phyloP scores from a whole-genome alignment of 2,888 invertebrate species.

The Ochropleura leucogaster region DNA sequence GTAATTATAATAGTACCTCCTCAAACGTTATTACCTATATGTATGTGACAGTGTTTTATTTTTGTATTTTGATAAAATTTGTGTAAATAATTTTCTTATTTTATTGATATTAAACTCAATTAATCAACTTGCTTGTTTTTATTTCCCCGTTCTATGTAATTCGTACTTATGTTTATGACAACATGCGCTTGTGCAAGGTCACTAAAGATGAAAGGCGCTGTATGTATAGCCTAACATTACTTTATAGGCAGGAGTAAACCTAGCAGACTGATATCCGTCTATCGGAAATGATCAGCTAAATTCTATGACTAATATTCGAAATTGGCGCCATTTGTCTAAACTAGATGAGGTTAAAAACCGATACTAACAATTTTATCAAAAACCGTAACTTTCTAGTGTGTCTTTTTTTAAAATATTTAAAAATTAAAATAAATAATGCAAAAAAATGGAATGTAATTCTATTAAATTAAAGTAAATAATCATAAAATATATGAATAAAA shows the following conservation, averaged over 20 bases:
- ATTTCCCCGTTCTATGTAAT: slow-evolving; percentile 16
- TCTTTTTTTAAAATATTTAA: too few relatives aligned
- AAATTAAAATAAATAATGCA: too few relatives aligned
- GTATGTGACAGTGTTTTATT: slow-evolving; percentile 90
- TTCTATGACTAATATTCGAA: neutral
- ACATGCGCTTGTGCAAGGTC: too few relatives aligned
- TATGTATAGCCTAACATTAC: neutral
- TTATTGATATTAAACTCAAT: slow-evolving; percentile 91
- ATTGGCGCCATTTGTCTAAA: slow-evolving; percentile 24
- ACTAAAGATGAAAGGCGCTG: neutral
- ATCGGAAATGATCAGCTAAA: neutral
- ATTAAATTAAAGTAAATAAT: neutral
- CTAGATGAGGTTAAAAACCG: slow-evolving; percentile 1
- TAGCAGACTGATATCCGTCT: too few relatives aligned
- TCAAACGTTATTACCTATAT: slow-evolving; percentile 82
- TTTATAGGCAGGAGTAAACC: too few relatives aligned
- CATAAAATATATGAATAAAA: neutral
- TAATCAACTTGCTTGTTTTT: slow-evolving; percentile 80
- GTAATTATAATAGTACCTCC: slow-evolving; percentile 79
- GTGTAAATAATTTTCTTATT: slow-evolving; percentile 91
- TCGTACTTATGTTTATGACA: neutral
- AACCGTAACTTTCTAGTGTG: slow-evolving; percentile 4
- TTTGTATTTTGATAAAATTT: slow-evolving; percentile 91
- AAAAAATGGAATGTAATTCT: neutral
- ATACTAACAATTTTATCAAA: neutral